Conservation (phyloP, 2,888 invertebrate genomes). For the Ditula angustiorana region DNA sequence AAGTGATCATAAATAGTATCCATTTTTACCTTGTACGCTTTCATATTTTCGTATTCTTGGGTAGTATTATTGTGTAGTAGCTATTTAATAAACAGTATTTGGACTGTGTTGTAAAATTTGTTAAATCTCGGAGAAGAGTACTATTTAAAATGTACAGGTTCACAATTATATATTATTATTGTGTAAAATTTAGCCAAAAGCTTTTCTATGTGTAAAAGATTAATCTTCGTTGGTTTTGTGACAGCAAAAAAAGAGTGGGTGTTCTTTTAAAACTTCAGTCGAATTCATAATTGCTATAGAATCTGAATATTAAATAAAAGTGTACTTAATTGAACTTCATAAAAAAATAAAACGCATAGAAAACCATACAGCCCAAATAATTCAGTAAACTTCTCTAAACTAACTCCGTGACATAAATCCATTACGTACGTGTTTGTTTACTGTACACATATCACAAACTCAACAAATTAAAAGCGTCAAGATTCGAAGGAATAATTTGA, state of each 20-base stretch:
- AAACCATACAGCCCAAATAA: neutral
- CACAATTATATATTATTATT: no score
- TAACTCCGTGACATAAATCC: neutral
- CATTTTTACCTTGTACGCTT: no score
- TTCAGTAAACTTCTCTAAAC: neutral
- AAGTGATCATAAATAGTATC: no score
- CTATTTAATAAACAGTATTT: no score
- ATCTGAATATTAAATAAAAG: no score
- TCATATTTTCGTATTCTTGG: no score
- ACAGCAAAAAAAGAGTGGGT: neutral
- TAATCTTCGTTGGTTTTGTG: neutral
- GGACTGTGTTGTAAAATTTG: no score
- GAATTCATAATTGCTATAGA: neutral
- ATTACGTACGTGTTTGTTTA: slow-evolving; percentile 23
- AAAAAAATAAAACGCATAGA: neutral
- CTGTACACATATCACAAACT: slow-evolving; percentile 25
- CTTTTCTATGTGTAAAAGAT: neutral
- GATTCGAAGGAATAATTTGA: slow-evolving; percentile 33
- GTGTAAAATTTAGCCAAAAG: neutral
- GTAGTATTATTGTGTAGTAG: no score
- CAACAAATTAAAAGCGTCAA: slow-evolving; percentile 30
- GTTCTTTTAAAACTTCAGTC: neutral
- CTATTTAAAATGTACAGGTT: no score
- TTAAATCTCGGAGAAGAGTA: no score
- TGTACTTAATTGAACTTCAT: no score